Base-by-base conservation (phyloP, 2,113 vertebrate genomes). In the Anthoscopus minutus region DNA sequence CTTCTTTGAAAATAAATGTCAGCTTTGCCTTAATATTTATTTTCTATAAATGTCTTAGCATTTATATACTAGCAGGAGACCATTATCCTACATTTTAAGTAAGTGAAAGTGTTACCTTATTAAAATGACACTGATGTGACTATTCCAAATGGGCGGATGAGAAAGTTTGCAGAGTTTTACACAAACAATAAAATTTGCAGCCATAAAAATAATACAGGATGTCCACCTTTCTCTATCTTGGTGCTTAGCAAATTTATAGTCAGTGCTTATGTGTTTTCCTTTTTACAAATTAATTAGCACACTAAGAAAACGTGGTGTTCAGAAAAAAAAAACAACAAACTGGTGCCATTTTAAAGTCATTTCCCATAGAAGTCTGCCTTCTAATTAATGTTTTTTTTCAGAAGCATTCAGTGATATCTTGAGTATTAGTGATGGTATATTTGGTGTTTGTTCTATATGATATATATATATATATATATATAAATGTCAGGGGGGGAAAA, bases 11-110 rank as follows among this genome's bases (percentile, higher is more conserved):
- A 97, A 96, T 97, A 97, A 97, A 97, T 97, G 96, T 98, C 98
- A 98, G 97, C 98, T 97, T 97, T 98, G 98, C 98, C 98, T 98
- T 98, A 98, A 97, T 96, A 88, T 97, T 92, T 97, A 98, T 97
- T 98, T 98, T 96, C 93, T 98, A 97, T 98, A 96, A 97, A 97
- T 98, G 97, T 97, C 94, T 97, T 96, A 97, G 87, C 97, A 97
- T 97, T 97, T 98, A 95, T 96, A 97, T 86, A 94, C 72, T 45
- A 92, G 95, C 78, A 50, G 96, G 91, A 96, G 77, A 97, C 96
- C 96, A 97, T 94, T 97, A 96, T 97, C 96, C 96, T 92, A 96
- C 80, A 66, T 96, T 96, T 94, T 82, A 91, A 94, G 65, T 60
- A 85, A 86, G 89, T 82, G 91, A 94, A 98, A 98, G 97, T 98